Percentiles rank a stretch among this genome's conserved stretches.
Conservation (phyloP, 64 coral and sea anemone species). For the Trachythela sp. region DNA sequence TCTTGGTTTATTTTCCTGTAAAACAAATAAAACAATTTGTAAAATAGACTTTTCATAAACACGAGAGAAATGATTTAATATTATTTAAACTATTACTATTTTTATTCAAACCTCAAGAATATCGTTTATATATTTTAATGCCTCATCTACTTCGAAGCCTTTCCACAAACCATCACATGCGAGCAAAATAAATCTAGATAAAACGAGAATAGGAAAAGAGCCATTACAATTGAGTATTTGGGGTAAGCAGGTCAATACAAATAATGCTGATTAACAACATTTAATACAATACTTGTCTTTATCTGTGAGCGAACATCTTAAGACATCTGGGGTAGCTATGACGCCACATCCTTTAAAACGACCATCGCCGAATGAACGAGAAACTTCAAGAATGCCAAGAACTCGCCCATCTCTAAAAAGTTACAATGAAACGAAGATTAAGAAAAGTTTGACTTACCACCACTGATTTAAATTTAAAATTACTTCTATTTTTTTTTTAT, state of each 20-base stretch:
- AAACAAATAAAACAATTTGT: background rate
- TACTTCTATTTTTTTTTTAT: background rate
- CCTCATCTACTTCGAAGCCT: constrained; percentile 85
- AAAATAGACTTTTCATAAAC: no score
- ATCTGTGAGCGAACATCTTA: constrained; percentile 79
- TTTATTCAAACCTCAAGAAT: constrained; percentile 58
- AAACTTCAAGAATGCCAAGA: constrained; percentile 82
- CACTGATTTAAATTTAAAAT: background rate
- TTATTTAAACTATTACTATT: no score
- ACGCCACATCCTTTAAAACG: constrained; percentile 94
- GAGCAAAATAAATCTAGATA: constrained; percentile 65
- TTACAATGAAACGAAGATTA: background rate
- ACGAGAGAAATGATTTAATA: no score
- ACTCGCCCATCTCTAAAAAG: constrained; percentile 78
- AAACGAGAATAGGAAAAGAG: background rate
- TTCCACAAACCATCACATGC: constrained; percentile 98
- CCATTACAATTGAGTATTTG: background rate
- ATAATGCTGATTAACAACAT: background rate
- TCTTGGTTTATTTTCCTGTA: background rate
- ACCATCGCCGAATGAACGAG: constrained; percentile 83
- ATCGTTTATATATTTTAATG: constrained; percentile 82
- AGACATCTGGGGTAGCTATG: constrained; percentile 77
- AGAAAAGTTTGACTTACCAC: background rate
- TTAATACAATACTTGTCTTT: constrained; percentile 60
- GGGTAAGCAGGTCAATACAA: background rate